These are phyloP conservation scores for Macaria liturata DNA, from an alignment of 2,888 invertebrate species.

Conservation along the genomic window DNA sequence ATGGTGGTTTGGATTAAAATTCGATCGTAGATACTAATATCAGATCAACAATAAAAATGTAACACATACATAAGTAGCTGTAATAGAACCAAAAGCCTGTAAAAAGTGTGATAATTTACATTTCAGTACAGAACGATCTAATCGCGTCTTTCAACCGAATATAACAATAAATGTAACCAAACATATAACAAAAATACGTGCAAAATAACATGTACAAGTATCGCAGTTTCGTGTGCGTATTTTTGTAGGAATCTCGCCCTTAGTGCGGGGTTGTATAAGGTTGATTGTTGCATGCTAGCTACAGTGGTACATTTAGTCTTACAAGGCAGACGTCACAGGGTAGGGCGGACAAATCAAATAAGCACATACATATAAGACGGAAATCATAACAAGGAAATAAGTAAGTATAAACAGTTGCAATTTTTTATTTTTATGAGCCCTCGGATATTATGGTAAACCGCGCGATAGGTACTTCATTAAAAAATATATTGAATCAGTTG, in stretches of 20 bases:
- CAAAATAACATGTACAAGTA: constrained; percentile 27
- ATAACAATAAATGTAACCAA: constrained; percentile 2
- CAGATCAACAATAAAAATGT: too few relatives aligned
- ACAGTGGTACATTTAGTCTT: constrained; percentile 56
- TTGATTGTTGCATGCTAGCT: constrained; percentile 38
- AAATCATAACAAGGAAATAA: constrained; percentile 11
- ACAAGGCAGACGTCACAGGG: constrained; percentile 57
- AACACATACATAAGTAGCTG: too few relatives aligned
- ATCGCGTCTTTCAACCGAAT: too few relatives aligned
- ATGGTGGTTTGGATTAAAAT: too few relatives aligned
- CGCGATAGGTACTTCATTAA: too few relatives aligned
- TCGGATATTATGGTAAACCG: too few relatives aligned
- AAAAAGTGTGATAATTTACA: neutral
- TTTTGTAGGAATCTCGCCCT: constrained; percentile 26
- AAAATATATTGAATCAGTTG: too few relatives aligned
- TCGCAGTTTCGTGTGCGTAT: constrained; percentile 34
- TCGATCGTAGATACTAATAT: too few relatives aligned
- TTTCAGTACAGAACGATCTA: neutral
- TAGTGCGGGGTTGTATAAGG: constrained; percentile 29
- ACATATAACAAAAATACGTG: constrained; percentile 30
- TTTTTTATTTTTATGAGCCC: too few relatives aligned
- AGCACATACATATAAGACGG: constrained; percentile 20
- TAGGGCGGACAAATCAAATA: constrained; percentile 16
- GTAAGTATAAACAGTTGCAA: too few relatives aligned
- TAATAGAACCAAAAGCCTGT: constrained; percentile 22